Conservation (phyloP, 2,888 invertebrate species). For the Platypus cylindrus region DNA sequence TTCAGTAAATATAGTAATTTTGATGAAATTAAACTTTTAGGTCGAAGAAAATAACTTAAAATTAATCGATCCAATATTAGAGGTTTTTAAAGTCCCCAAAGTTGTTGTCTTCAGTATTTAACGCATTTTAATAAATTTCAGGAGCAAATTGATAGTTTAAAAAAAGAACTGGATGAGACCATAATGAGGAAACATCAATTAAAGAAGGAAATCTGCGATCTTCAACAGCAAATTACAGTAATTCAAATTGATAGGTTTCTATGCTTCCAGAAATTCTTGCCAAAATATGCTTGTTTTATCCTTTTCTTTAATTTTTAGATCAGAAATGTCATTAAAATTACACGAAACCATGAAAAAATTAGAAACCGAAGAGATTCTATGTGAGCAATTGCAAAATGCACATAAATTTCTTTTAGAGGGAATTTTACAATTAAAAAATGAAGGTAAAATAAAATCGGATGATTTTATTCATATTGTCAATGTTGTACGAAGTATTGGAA, state of each 20-base stretch:
- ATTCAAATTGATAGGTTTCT: constrained; percentile 26
- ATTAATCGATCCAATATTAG: no score
- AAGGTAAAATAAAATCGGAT: constrained; percentile 17
- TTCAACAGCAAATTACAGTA: constrained; percentile 23
- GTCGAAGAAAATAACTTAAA: no score
- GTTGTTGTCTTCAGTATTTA: no score
- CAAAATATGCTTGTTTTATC: not conserved
- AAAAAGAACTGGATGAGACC: constrained; percentile 19
- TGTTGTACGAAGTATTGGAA: no score
- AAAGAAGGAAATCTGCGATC: constrained; percentile 20
- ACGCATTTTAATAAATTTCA: no score
- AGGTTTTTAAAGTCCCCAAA: no score
- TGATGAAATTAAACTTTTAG: no score
- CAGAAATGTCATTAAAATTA: constrained; percentile 24
- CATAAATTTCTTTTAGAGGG: constrained; percentile 20
- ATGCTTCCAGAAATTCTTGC: not conserved
- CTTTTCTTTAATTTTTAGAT: constrained; percentile 18
- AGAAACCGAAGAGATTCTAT: constrained; percentile 24
- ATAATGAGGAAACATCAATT: constrained; percentile 18
- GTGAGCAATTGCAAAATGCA: constrained; percentile 20
- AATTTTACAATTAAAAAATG: constrained; percentile 21
- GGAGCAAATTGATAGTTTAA: constrained; percentile 11
- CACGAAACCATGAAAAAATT: constrained; percentile 26
- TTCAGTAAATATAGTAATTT: no score
- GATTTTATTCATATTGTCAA: constrained; percentile 17